phyloP scores from a whole-genome alignment of 2,888 invertebrate species.

The Eremobia ochroleuca region DNA sequence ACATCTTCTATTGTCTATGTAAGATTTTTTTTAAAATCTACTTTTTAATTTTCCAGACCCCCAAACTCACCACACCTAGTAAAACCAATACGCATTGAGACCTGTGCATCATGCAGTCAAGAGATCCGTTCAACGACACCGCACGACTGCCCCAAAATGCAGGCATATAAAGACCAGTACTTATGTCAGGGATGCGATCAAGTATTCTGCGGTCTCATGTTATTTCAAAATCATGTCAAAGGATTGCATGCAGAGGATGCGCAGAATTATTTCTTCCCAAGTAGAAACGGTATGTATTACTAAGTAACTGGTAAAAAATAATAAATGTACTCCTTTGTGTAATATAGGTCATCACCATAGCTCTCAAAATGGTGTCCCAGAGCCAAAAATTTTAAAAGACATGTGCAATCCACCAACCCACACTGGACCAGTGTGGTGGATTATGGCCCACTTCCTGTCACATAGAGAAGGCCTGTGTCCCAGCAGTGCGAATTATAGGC shows the following conservation, averaged over 20 bases:
- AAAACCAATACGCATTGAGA: constrained; percentile 75
- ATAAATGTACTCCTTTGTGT: background rate
- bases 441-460: background rate
- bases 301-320: background rate
- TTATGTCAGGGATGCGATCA: constrained; percentile 76
- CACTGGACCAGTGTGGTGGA: background rate
- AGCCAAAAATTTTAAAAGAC: background rate
- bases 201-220: constrained; percentile 65
- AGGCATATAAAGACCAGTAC: constrained; percentile 40
- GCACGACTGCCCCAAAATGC: constrained; percentile 44
- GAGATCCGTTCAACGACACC: constrained; percentile 44
- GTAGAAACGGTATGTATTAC: constrained; percentile 43
- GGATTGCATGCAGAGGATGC: constrained; percentile 72
- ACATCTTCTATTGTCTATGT: too few relatives aligned
- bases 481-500: background rate
- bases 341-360: background rate
- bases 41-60: constrained; percentile 67
- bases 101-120: constrained; percentile 69
- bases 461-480: background rate
- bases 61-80: constrained; percentile 70
- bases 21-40: background rate
- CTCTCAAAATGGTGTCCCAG: background rate
- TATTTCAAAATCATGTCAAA: constrained; percentile 78
- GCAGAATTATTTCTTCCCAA: constrained; percentile 79
- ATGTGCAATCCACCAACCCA: background rate